Evolutionary conservation across 2,113 vertebrate species (phyloP), one percentile per base, ranked within the genome.

Genomic region (Athene cunicularia): DNA sequence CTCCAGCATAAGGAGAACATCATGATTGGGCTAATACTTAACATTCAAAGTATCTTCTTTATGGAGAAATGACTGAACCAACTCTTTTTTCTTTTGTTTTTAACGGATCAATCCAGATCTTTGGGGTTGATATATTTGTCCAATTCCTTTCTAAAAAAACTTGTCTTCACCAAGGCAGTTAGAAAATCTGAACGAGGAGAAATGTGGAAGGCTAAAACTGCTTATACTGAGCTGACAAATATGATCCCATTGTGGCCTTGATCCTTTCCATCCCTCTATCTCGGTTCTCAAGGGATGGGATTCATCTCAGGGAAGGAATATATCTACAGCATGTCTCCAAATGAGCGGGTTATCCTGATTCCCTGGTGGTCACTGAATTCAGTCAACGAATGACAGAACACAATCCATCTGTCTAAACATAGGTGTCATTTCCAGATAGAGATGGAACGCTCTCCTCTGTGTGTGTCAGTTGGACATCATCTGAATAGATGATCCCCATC

Each of bases 321-420:
- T 22, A 21, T 27, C 77, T 45, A 11, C 55, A 70, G 33, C 6
- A 3, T 19, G 28, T 55, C 62, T 49, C 39, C 26, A 50, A 19
- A 11, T 4, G 16, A 53, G 5, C 0, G 3, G 55, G 22, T 9
- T 52, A 33, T 60, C 45, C 15, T 0, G 12, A 43, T 24, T 77
- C 37, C 60, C 21, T 55, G 37, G 9, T 47, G 49, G 9, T 32
- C 56, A 15, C 66, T 53, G 80, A 30, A 49, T 43, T 56, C 50
- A 39, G 43, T 16, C 47, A 16, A 5, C 30, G n/a, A 70, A 7
- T 3, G 15, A 5, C 12, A 66, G 58, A 41, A 22, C 35, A 7
- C 0, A 0, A 67, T 49, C 32, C 12, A 33, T 17, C 28, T 55
- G 9, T 43, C 37, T 11, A 14, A 30, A 71, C 39, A 6, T 2